Conservation (phyloP, 2,888 invertebrate genomes). For the Aricia artaxerxes region DNA sequence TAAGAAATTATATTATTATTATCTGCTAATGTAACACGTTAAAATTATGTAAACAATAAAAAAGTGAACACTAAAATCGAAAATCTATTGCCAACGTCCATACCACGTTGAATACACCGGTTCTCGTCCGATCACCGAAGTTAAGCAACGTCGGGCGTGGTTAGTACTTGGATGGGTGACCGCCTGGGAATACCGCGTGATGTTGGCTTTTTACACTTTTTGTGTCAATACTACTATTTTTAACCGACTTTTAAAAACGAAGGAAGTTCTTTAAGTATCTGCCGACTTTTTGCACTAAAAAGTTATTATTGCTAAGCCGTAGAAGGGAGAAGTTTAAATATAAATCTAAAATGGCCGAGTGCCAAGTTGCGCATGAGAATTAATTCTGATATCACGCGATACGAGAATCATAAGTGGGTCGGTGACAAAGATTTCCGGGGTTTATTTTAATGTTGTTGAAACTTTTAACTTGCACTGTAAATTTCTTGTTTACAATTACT, state of each 20-base stretch:
- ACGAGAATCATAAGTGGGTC: slow-evolving; percentile 44
- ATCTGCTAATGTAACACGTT: too few relatives aligned
- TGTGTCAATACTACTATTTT: background rate
- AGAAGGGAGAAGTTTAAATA: slow-evolving; percentile 44
- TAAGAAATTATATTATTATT: too few relatives aligned
- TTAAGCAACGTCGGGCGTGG: slow-evolving; percentile 57
- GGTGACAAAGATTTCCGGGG: slow-evolving; percentile 39
- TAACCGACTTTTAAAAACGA: background rate
- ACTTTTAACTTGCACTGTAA: background rate
- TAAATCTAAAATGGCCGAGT: slow-evolving; percentile 44
- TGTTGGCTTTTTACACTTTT: slow-evolving; percentile 20
- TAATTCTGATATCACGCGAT: slow-evolving; percentile 46
- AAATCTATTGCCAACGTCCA: slow-evolving; percentile 36
- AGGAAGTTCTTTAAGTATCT: too few relatives aligned
- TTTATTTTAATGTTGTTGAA: background rate
- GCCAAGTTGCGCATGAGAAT: slow-evolving; percentile 47
- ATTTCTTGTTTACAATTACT: background rate
- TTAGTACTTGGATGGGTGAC: slow-evolving; percentile 64
- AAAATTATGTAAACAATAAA: too few relatives aligned
- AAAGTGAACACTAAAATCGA: background rate
- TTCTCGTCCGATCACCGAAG: slow-evolving; percentile 49
- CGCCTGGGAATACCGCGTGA: slow-evolving; percentile 28
- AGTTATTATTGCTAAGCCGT: slow-evolving; percentile 34
- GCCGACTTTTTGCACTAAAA: background rate
- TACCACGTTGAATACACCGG: slow-evolving; percentile 40